Conservation (phyloP, 1,140 invertebrate genomes). For the Mya arenaria region DNA sequence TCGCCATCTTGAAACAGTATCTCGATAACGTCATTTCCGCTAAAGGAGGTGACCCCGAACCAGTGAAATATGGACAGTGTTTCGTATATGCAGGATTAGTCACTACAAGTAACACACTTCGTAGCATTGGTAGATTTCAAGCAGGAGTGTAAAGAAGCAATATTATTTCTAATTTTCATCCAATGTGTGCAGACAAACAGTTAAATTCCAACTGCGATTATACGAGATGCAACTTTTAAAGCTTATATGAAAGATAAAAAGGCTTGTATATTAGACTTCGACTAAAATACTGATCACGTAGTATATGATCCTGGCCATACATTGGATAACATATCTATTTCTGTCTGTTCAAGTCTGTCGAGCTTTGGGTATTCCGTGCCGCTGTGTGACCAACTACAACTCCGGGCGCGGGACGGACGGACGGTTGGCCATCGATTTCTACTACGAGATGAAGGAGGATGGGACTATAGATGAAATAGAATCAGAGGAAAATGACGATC, state of each 20-base stretch:
- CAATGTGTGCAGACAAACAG: too few species aligned
- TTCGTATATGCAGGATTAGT: constrained; percentile 48
- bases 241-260: too few species aligned
- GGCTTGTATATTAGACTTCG: too few species aligned
- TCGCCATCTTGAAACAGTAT: constrained; percentile 92
- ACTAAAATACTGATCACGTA: too few species aligned
- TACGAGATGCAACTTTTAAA: too few species aligned
- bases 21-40: constrained; percentile 84
- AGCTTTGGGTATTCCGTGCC: constrained; percentile 92
- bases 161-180: too few species aligned
- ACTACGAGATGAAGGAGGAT: constrained; percentile 43
- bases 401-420: constrained; percentile 94
- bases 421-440: constrained; percentile 82
- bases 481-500: constrained; percentile 20
- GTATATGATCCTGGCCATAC: too few species aligned
- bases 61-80: constrained; percentile 45
- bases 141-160: too few species aligned
- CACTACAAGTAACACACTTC: constrained; percentile 40
- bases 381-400: constrained; percentile 93
- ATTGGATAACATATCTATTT: too few species aligned
- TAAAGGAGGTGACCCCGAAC: constrained; percentile 24
- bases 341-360: constrained; percentile 85
- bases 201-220: too few species aligned
- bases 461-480: constrained; percentile 36
- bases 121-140: too few species aligned